These are phyloP conservation scores for Amphilophus citrinellus DNA, from an alignment of 2,113 vertebrate species.

Conservation along the genomic window DNA sequence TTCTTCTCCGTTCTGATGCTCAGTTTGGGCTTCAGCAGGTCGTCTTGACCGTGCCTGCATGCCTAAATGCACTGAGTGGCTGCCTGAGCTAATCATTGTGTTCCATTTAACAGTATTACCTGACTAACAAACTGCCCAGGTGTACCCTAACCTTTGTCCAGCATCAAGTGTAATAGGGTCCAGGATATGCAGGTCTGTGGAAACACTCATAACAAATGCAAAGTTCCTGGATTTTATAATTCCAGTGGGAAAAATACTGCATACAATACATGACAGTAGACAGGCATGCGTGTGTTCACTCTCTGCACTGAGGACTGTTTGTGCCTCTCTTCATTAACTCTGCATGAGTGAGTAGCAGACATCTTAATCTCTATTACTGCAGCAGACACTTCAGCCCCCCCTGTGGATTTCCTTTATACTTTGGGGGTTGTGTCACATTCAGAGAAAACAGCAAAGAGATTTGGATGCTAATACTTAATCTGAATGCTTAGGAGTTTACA, in stretches of 20 bases:
- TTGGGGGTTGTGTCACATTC: background rate
- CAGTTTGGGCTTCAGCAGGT: background rate
- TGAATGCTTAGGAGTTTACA: background rate
- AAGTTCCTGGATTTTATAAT: background rate
- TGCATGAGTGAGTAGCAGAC: slow-evolving; percentile 63
- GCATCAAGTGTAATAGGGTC: background rate
- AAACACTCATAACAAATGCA: background rate
- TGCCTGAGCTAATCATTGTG: background rate
- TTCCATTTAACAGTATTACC: background rate
- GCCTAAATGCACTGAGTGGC: background rate
- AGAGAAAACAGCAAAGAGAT: slow-evolving; percentile 14
- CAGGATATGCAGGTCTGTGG: background rate
- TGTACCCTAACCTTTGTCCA: background rate
- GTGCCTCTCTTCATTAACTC: slow-evolving; percentile 35
- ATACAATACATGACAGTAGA: background rate
- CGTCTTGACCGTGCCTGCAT: fast-evolving
- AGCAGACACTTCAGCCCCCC: slow-evolving; percentile 35
- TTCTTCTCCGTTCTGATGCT: background rate
- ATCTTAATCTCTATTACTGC: slow-evolving; percentile 67
- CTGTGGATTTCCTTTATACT: slow-evolving; percentile 38
- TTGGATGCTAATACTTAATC: background rate
- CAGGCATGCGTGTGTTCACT: background rate
- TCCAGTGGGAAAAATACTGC: background rate
- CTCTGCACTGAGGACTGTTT: slow-evolving; percentile 14
- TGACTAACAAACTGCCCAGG: background rate